phyloP scores from a whole-genome alignment of 2,888 invertebrate genomes.

The Pegoplata infirma region DNA sequence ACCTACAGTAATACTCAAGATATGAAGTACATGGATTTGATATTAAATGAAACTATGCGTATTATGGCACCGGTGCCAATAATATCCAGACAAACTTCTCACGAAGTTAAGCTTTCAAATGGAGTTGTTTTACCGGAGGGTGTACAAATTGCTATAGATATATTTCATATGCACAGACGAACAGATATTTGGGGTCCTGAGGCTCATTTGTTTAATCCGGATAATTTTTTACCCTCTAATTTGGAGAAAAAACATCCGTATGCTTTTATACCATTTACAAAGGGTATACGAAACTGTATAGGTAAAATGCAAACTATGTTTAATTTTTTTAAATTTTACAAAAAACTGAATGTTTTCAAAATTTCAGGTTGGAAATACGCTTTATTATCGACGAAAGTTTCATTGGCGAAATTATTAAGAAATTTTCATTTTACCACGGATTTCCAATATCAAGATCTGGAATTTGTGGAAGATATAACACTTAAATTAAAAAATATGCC shows the following conservation, averaged over 20 bases:
- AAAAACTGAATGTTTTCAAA: too few species aligned
- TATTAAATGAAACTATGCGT: conserved; percentile 75
- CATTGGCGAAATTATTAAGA: conserved; percentile 71
- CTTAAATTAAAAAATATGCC: conserved; percentile 71
- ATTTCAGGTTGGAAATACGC: conserved; percentile 75
- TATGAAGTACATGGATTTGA: conserved; percentile 74
- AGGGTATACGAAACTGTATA: conserved; percentile 75
- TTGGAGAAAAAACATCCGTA: conserved; percentile 73
- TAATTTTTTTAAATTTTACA: background rate
- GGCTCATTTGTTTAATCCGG: conserved; percentile 75
- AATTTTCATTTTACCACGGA: conserved; percentile 72
- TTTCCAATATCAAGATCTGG: conserved; percentile 72
- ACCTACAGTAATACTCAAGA: conserved; percentile 70
- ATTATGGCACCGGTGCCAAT: conserved; percentile 74
- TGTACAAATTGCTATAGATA: conserved; percentile 72
- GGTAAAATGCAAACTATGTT: conserved; percentile 64
- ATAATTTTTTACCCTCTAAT: conserved; percentile 74
- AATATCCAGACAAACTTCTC: conserved; percentile 69
- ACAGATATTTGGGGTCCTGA: conserved; percentile 74
- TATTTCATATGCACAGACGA: conserved; percentile 75
- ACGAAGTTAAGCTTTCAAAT: conserved; percentile 69
- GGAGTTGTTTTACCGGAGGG: conserved; percentile 73
- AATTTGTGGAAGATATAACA: conserved; percentile 74
- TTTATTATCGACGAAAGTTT: conserved; percentile 71
- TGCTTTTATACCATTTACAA: conserved; percentile 76